Base-by-base conservation (phyloP, 2,113 vertebrate species). In the Camelus dromedarius region DNA sequence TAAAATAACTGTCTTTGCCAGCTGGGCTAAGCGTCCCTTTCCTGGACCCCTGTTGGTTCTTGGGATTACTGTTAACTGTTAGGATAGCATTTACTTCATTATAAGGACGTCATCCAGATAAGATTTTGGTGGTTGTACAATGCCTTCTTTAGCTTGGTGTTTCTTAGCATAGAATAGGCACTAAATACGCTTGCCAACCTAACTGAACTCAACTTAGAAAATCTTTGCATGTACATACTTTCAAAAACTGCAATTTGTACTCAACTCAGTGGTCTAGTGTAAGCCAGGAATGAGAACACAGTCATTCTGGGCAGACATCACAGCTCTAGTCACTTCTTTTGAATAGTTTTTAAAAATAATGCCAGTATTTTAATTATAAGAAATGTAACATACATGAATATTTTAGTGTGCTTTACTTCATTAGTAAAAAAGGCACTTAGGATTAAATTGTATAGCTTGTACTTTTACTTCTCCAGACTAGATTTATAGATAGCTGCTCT, bases 401-500 rank as follows among this genome's bases (percentile, higher is more conserved):
- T 95, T 90, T 96, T 73, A 92, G 60, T 54, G 32, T 64, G 64
- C 92, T 93, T 93, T 87, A 82, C 97, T 96, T 95, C 89, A 90
- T 97, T 97, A 93, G 96, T 96, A 70, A 90, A 90, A 96, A 95
- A 96, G 88, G 58, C 92, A 89, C 80, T 96, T 95, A 83, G 62
- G 83, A 94, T 98, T 90, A 93, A 97, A 96, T 97, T 69, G 80
- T 92, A 70, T 95, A 67, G 56, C 96, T 90, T 95, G 92, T 96
- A 93, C 96, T 96, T 97, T 97, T 95, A 93, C 93, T 97, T 97
- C 93, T 96, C 80, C 64, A 64, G 42, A 93, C 89, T 69, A 96
- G 96, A 98, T 97, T 96, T 96, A 93, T 77, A 97, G 98, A 97
- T 98, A 97, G 92, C 86, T 58, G 22, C 50, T 93, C 82, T 88